Evolutionary conservation across 2,113 vertebrate species (phyloP), one percentile per base, ranked within the genome.

Genomic region (Epinephelus moara): DNA sequence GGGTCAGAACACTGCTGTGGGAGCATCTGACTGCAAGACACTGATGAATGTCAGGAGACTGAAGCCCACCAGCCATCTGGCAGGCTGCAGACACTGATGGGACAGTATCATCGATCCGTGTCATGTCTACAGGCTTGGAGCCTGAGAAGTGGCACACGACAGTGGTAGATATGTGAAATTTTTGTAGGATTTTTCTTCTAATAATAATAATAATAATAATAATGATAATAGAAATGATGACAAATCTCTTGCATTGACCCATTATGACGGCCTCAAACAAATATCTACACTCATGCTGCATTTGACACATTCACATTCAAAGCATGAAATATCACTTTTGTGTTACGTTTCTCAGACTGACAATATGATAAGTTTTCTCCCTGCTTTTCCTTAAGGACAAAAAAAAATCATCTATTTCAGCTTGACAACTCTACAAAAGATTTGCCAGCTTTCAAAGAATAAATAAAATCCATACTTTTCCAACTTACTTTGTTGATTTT

Each of bases 61-160:
- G 69, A 83, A 85, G 85, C 88, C 91, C 90, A 92, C 75, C 74
- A 90, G 91, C 92, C 91, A 94, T 94, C 92, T 94, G 94, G 91
- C 91, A 76, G 66, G 21, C 56, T 68, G 69, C 70, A 89, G 86
- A 91, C 84, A 75, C 73, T 88, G 87, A 85, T 56, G 81, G 90
- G 86, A 74, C 78, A 45, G 64, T 25, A 49, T 70, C 82, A 91
- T 92, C 87, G 77, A 93, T 94, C 91, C 90, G 73, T 92, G 90
- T 92, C 90, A 82, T 79, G 84, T 87, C 84, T 79, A 71, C 77
- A 30, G 85, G 83, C 68, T 67, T 69, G 69, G 40, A 67, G 81
- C 12, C 61, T n/a, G 84, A 53, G 71, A 80, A 57, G 74, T 82
- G 75, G 84, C 17, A 47, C 75, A 81, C 75, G 81, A 91, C 84